phyloP scores from a whole-genome alignment of 2,797 vertebrate genomes.

The Distichodus sexfasciatus region DNA sequence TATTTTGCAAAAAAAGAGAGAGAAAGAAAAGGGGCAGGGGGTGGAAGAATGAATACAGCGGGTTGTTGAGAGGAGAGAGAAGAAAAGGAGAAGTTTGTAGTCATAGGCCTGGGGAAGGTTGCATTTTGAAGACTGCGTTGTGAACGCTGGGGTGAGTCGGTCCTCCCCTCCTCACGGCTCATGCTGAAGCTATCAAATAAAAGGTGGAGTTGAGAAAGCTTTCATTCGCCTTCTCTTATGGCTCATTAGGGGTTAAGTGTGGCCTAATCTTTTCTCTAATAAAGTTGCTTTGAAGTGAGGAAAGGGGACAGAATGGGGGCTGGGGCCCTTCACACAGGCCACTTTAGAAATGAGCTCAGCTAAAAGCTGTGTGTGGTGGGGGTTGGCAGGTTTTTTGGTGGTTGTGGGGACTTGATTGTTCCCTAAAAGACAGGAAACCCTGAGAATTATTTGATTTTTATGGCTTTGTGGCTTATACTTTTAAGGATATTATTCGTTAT shows the following conservation, averaged over 20 bases:
- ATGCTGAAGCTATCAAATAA: constrained; percentile 73
- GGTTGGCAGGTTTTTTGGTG: background rate
- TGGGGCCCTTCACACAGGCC: constrained; percentile 69
- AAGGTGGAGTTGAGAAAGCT: constrained; percentile 53
- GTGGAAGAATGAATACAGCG: constrained; percentile 12
- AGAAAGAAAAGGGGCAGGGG: background rate
- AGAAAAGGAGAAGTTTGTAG: constrained; percentile 41
- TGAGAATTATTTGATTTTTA: too few species aligned
- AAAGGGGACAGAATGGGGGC: constrained; percentile 60
- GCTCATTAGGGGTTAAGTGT: constrained; percentile 80
- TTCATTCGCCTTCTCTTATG: constrained; percentile 56
- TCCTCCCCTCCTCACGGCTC: constrained; percentile 41
- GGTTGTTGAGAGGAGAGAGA: constrained; percentile 18
- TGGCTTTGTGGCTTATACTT: too few species aligned
- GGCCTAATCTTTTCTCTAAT: constrained; percentile 85
- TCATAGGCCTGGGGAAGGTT: constrained; percentile 31
- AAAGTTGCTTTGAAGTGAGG: constrained; percentile 89
- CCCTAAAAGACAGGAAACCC: too few species aligned
- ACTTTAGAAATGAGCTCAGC: constrained; percentile 79
- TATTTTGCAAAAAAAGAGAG: constrained; percentile 65
- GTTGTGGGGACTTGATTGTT: too few species aligned
- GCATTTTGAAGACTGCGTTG: constrained; percentile 35
- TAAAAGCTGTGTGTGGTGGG: constrained; percentile 54
- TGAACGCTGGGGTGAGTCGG: constrained; percentile 54
- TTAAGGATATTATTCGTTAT: too few species aligned